Evolutionary conservation across 1,140 invertebrate genomes (phyloP), one percentile per base, ranked within the genome.

Genomic region (Danaus plexippus): DNA sequence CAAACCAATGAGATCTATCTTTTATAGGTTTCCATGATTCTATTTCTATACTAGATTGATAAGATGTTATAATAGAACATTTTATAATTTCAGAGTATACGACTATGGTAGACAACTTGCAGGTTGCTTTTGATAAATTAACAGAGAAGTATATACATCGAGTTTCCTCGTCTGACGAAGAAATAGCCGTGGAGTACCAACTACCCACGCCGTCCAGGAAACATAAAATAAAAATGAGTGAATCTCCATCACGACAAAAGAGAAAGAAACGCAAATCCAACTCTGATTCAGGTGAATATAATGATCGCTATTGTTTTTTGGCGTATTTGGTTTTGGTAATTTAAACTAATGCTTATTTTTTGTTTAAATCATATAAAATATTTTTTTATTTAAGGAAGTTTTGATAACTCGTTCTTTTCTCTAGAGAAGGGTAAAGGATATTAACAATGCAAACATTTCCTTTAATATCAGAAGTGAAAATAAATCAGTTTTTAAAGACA

Each of bases 91-190:
- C 79, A 96, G 95, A 96, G 82, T 96, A 96, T 67, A 95, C 94
- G 1, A 92, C 92, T 72, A 96, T 96, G 95, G 95, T 94, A 1
- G 91, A 93, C 69, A 95, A 92, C 70, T 82, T 96, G 41, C 91
- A 94, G 77, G 90, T 92, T 68, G 93, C 92, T 15, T 96, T 96
- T 73, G 91, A 94, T 54, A 90, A 91, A 56, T 90, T 94, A 1
- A 92, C 94, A 8, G 92, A 93, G 71, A 91, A 93, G 70, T 96
- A 94, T 81, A 90, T 96, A 43, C 93, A 95, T 71, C 91, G 92
- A 52, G 90, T 94, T 57, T 90, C 92, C 22, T 94, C 94, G 2
- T 93, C 94, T 41, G 94, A 96, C 69, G 92, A 92, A 73, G 90
- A 92, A 80, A 90, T 91, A 46, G 90, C 90, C 60, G 88, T 92